These are phyloP conservation scores for Drosophila malerkotliana DNA, from an alignment of 1,140 invertebrate genomes.

Conservation along the genomic window DNA sequence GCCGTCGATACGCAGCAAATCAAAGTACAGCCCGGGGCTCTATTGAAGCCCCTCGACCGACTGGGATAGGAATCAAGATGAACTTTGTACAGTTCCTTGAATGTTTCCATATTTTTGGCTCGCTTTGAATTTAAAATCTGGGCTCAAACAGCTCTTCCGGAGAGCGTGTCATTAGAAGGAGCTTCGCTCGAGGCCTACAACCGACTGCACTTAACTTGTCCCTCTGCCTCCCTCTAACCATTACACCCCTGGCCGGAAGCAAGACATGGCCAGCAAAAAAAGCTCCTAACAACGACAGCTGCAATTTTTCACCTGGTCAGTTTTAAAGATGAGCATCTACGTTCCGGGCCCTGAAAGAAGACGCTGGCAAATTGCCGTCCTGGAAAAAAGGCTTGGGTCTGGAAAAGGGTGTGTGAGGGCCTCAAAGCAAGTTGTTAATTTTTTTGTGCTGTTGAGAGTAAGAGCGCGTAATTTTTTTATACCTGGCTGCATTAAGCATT, in stretches of 20 bases:
- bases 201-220: slow-evolving; percentile 60
- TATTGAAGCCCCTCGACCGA: background rate
- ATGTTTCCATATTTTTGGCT: slow-evolving; percentile 25
- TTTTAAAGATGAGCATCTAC: slow-evolving; percentile 77
- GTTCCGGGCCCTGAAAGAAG: slow-evolving; percentile 32
- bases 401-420: slow-evolving; percentile 18
- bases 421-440: slow-evolving; percentile 50
- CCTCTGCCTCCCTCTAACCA: background rate
- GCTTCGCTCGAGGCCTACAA: slow-evolving; percentile 48
- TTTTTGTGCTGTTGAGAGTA: slow-evolving; percentile 58
- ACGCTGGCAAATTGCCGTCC: slow-evolving; percentile 47
- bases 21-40: slow-evolving; percentile 38
- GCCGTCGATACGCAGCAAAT: slow-evolving; percentile 66
- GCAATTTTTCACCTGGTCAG: slow-evolving; percentile 83
- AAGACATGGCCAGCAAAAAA: slow-evolving; percentile 29
- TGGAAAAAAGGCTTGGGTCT: slow-evolving; percentile 17
- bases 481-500: slow-evolving; percentile 77
- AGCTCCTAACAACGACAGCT: slow-evolving; percentile 73
- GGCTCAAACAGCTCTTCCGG: background rate
- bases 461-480: slow-evolving; percentile 61
- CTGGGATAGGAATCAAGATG: slow-evolving; percentile 4
- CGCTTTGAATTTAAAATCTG: too few species aligned
- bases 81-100: slow-evolving; percentile 23
- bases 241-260: slow-evolving; percentile 20
- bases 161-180: background rate